These are phyloP conservation scores for Maniola jurtina DNA, from an alignment of 1,140 invertebrate species.

Conservation along the genomic window DNA sequence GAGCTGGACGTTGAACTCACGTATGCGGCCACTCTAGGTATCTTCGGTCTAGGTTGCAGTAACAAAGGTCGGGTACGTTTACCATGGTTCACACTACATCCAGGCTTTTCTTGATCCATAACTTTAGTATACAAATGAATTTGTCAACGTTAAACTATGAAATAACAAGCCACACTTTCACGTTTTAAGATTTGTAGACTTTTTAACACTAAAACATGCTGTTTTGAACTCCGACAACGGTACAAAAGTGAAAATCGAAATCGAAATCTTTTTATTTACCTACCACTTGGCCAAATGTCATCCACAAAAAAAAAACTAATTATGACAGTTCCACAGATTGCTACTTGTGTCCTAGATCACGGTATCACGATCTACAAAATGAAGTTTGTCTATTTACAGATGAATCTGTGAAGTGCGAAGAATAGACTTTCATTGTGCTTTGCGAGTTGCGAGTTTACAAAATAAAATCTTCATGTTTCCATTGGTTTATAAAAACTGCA, in stretches of 20 bases:
- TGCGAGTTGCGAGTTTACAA: no score
- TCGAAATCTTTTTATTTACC: slow-evolving; percentile 40
- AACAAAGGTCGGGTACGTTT: slow-evolving; percentile 73
- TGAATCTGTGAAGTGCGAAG: no score
- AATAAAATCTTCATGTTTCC: no score
- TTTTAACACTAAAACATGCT: slow-evolving; percentile 19
- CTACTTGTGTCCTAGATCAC: no score
- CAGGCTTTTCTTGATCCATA: slow-evolving; percentile 69
- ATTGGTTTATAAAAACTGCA: no score
- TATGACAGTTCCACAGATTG: neutral
- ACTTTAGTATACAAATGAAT: slow-evolving; percentile 26
- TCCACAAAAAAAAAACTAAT: slow-evolving; percentile 13
- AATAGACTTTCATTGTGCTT: no score
- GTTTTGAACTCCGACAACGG: slow-evolving; percentile 18
- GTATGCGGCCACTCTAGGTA: slow-evolving; percentile 56
- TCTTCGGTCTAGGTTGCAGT: slow-evolving; percentile 65
- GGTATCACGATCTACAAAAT: no score
- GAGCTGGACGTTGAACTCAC: slow-evolving; percentile 53
- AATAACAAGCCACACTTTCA: neutral
- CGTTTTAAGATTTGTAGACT: neutral
- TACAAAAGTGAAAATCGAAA: slow-evolving; percentile 30
- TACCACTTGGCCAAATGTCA: slow-evolving; percentile 32
- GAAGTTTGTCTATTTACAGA: no score
- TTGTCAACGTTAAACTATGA: neutral
- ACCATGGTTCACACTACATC: slow-evolving; percentile 62